A percentile compares a stretch with the other conserved stretches of the same genome.
Conservation (phyloP, 2,888 invertebrate genomes). For the Nymphalis c-album region DNA sequence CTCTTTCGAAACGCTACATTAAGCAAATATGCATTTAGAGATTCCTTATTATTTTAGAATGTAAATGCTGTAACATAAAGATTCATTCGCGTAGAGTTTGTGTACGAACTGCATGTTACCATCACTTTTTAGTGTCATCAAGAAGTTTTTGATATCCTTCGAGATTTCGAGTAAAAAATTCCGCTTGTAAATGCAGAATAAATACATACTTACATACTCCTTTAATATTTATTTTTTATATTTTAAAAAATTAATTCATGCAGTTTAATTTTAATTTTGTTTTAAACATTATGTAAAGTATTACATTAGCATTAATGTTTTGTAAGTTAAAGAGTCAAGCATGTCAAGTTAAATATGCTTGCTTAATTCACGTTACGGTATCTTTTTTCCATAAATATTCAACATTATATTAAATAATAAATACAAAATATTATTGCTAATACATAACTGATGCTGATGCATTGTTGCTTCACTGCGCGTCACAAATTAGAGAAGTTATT, state of each 20-base stretch:
- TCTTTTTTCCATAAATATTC: neutral
- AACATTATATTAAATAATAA: too few species aligned
- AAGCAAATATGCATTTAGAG: neutral
- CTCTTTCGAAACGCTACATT: neutral
- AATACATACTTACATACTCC: too few species aligned
- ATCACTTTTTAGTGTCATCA: too few species aligned
- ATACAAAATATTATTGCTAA: too few species aligned
- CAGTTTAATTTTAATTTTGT: neutral
- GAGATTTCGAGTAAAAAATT: too few species aligned
- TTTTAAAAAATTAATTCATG: neutral
- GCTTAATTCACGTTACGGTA: neutral
- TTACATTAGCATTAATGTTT: neutral
- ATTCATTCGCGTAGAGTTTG: too few species aligned
- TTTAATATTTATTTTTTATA: too few species aligned
- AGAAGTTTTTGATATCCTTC: too few species aligned
- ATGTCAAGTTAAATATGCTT: neutral
- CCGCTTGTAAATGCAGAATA: too few species aligned
- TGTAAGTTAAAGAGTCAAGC: neutral
- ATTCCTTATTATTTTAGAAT: neutral
- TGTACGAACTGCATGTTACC: too few species aligned
- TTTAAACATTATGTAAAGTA: neutral
- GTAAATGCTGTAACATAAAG: too few species aligned
- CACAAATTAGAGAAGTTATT: neutral
- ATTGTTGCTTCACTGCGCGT: neutral
- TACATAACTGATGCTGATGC: neutral